Base-by-base conservation (phyloP, 2,113 vertebrate genomes). In the Grammomys dolichurus region DNA sequence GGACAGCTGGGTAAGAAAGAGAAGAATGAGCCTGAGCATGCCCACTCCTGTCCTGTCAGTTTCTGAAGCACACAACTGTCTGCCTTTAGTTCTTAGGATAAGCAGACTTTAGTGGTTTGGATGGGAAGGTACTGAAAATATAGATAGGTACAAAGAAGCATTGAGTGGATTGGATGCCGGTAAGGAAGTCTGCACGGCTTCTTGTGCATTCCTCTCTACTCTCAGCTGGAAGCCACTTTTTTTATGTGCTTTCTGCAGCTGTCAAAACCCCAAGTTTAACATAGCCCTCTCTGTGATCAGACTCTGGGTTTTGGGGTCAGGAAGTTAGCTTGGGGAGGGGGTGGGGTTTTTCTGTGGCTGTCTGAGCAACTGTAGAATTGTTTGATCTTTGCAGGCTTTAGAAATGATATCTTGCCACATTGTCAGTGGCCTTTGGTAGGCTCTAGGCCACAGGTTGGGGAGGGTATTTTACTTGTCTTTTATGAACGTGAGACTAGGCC, bases 261-360 rank as follows among this genome's bases (percentile, higher is more conserved):
- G 5, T 86, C 3, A 97, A 90, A 96, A 98, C 93, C 97, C 98
- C 96, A 98, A 97, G 0, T 0, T 95, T 92, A 92, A 77, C 96
- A 65, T 90, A 95, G 96, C 97, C 98, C 97, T 96, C 91, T 98
- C 91, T 97, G 95, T 96, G 97, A 96, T 95, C 91, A 97, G 94
- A 75, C 95, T 80, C 91, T 90, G 96, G 97, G 97, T 98, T 98
- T 97, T 98, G 95, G 94, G 98, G 97, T 98, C 98, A 98, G 98
- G 98, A 99, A 98, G 98, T 98, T 94, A 96, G 97, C 96, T 93
- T 97, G 92, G 94, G 95, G 96, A 93, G 97, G 94, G 63, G 91
- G 95, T 76, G 98, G 97, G 97, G 97, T 96, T 98, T 98, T 98
- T 98, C 97, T 98, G 97, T 87, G 97, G 95, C 96, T 98, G 96